A percentile compares a stretch with the other conserved stretches of the same genome.
phyloP scores from a whole-genome alignment of 2,888 invertebrate genomes.

The Priocnemis perturbator region DNA sequence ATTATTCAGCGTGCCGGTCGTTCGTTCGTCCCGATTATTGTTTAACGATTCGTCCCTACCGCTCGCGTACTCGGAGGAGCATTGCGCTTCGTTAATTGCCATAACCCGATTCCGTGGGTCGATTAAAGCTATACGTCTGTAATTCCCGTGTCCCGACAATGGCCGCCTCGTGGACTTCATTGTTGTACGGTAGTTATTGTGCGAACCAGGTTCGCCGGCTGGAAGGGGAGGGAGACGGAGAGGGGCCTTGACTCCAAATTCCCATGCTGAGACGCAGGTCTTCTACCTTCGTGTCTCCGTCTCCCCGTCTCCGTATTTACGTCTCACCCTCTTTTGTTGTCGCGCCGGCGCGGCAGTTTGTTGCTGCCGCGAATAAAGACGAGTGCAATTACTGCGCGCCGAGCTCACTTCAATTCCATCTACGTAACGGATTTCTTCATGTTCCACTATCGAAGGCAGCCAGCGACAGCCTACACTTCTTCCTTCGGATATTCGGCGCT shows the following conservation, averaged over 20 bases:
- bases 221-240: slow-evolving; percentile 2
- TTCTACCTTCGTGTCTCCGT: slow-evolving; percentile 15
- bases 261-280: slow-evolving; percentile 36
- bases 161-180: slow-evolving; percentile 31
- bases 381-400: too few species aligned
- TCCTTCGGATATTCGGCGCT: too few species aligned
- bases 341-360: too few species aligned
- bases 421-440: too few species aligned
- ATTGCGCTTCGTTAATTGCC: slow-evolving; percentile 53
- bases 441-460: too few species aligned
- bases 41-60: slow-evolving; percentile 19
- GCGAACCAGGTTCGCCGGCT: slow-evolving; percentile 20
- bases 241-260: slow-evolving; percentile 44
- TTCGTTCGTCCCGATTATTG: slow-evolving; percentile 11
- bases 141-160: slow-evolving; percentile 49
- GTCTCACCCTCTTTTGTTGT: too few species aligned
- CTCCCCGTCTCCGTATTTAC: neutral
- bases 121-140: slow-evolving; percentile 48
- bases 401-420: too few species aligned
- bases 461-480: too few species aligned
- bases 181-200: slow-evolving; percentile 41
- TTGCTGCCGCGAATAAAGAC: too few species aligned
- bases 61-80: too few species aligned
- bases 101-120: slow-evolving; percentile 53
- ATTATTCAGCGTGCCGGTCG: too few species aligned